Percentiles rank a stretch among this genome's conserved stretches.
These are phyloP conservation scores for Polydesmus complanatus DNA, from an alignment of 2,888 invertebrate genomes.

Conservation along the genomic window DNA sequence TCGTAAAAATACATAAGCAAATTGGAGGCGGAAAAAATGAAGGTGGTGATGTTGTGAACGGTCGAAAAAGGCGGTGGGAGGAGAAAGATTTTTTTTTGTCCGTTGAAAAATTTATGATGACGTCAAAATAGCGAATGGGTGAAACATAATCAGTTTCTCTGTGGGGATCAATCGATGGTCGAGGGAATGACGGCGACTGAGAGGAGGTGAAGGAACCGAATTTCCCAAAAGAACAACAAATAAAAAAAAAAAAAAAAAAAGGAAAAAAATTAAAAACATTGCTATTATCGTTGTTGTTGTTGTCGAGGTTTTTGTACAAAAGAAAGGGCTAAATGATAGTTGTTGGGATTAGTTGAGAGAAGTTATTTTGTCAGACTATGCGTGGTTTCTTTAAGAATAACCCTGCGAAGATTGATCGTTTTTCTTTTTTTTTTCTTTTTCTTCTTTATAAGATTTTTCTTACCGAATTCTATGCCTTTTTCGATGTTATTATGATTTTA, in stretches of 20 bases:
- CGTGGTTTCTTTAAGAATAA: not conserved
- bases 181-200: not conserved
- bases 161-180: not conserved
- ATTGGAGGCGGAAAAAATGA: not conserved
- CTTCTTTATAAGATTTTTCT: too few relatives aligned
- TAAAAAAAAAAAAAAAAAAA: not conserved
- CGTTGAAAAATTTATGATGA: slow-evolving; percentile 11
- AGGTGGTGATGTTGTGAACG: not conserved
- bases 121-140: slow-evolving; percentile 5
- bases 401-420: not conserved
- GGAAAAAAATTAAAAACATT: not conserved
- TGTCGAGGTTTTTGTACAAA: not conserved
- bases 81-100: not conserved
- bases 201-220: not conserved
- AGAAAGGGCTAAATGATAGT: not conserved
- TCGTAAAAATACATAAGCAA: too few relatives aligned
- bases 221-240: not conserved
- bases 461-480: too few relatives aligned
- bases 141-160: not conserved
- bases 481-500: too few relatives aligned
- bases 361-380: not conserved
- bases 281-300: not conserved
- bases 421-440: not conserved
- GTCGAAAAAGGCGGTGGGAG: not conserved
- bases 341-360: too few relatives aligned